Evolutionary conservation across 2,888 invertebrate genomes (phyloP), one percentile per base, ranked within the genome.

Genomic region (Aleiodes leptofemur): DNA sequence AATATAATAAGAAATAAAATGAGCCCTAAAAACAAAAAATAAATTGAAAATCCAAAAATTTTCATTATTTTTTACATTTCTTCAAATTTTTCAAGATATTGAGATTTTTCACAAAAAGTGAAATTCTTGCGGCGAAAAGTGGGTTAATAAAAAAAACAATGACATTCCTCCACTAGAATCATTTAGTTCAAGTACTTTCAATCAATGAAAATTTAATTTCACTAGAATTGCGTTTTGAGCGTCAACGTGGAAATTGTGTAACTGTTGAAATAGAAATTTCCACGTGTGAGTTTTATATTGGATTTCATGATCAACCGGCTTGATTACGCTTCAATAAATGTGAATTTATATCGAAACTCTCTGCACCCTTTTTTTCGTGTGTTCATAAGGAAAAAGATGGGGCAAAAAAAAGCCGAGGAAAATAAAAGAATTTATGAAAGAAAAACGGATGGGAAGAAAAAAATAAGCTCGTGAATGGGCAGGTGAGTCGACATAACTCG

Each of bases 221-320:
- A 38, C 16, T 16, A 23, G 43, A 64, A 14, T 64, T 64, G 61
- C 61, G 38, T 61, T 61, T 38, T 23, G 11, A 61, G 43, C 38
- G 61, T 61, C 61, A 61, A 61, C 61, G 16, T 34, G 61, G 14
- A 61, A 61, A 61, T 61, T 61, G 61, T 61, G 64, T 64, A 64
- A 64, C 64, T 64, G 64, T 43, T 48, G 4, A 34, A 48, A 43
- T 16, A 43, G 64, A 43, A 64, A 64, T 64, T 16, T 43, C 48
- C 14, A 16, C 64, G 23, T 23, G 34, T 23, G 34, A 8, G 16
- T 64, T 64, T 64, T 48, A 48, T 64, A 64, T 64, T 48, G 48
- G 64, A 64, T 64, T 64, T 64, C 64, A 64, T 48, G 64, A 64
- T 64, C 38, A 61, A 61, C 43, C 61, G 61, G 61, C 61, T 61